phyloP scores from a whole-genome alignment of 1,140 invertebrate species.

The Brachionus koreanus region DNA sequence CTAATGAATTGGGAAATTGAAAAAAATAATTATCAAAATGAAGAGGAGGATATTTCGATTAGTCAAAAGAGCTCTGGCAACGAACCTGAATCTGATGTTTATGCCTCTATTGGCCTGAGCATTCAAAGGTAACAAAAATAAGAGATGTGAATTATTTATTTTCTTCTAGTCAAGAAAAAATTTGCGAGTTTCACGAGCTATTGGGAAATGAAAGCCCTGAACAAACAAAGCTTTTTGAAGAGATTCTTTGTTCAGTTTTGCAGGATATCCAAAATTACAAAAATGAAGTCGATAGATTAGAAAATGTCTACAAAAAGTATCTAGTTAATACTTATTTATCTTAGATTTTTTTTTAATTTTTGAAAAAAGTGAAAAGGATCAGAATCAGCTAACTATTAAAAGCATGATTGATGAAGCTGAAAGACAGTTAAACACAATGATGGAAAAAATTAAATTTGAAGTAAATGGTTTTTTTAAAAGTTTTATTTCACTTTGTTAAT shows the following conservation, averaged over 20 bases:
- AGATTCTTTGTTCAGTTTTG: background rate
- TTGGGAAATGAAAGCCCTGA: background rate
- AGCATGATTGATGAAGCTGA: constrained; percentile 42
- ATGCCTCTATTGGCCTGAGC: background rate
- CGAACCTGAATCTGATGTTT: background rate
- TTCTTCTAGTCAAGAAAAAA: constrained; percentile 12
- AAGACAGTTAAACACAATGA: background rate
- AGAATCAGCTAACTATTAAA: constrained; percentile 23
- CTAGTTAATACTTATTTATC: background rate
- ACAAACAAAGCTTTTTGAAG: constrained; percentile 10
- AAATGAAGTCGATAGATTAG: background rate
- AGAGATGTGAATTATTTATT: background rate
- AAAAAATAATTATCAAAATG: background rate
- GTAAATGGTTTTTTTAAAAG: background rate
- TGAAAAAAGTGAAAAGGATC: constrained; percentile 17
- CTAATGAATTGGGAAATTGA: constrained; percentile 28
- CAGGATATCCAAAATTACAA: constrained; percentile 24
- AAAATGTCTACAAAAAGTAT: constrained; percentile 27
- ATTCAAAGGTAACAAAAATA: background rate
- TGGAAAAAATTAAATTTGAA: constrained; percentile 8
- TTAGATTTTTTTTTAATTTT: background rate
- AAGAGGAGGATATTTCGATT: background rate
- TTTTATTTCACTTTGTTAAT: too few species aligned
- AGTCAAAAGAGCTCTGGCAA: background rate
- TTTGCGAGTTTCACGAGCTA: constrained; percentile 16